Evolutionary conservation across 2,113 vertebrate species (phyloP), one percentile per base, ranked within the genome.

Genomic region (Cricetomys ansorgei): DNA sequence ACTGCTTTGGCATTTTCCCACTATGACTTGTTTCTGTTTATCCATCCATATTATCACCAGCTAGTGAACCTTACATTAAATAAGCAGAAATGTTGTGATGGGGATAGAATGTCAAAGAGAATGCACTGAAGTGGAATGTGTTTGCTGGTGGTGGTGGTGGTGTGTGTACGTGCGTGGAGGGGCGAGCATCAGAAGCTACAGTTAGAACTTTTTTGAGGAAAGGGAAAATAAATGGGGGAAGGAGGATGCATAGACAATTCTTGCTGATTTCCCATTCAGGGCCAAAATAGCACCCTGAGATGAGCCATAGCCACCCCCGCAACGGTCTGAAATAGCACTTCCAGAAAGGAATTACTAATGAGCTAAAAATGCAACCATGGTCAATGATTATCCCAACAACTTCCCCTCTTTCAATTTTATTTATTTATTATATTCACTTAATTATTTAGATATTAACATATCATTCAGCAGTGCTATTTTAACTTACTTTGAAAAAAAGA

Each of bases 401-500:
- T 53, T 64, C 31, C 87, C n/a, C 48, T 34, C 59, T 79, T 70
- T 84, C 43, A 27, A 40, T 92, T 73, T 62, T 62, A 62, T 84
- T 62, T 5, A 85, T 91, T 95, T 95, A 67, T 93, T 77, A 83
- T 69, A 70, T 62, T 89, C 27, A 80, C 19, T 75, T 91, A 79
- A 8, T 80, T 89, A 92, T 72, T 81, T 95, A 80, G 9, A n/a
- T 81, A 69, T 70, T 70, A 80, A 65, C 40, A 81, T 29, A 64
- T n/a, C 23, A 87, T 34, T 73, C 83, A 88, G 45, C 50, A 67
- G 31, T 17, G 50, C 84, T 81, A 23, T 16, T 57, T 57, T 57
- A 93, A 92, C 31, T 37, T 40, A 55, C 67, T 27, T 43, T 19
- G 40, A 23, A 45, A 8, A 62, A 50, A 31, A 76, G 75, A 72